These are phyloP conservation scores for Trilocha varians DNA, from an alignment of 2,888 invertebrate genomes.

Conservation along the genomic window DNA sequence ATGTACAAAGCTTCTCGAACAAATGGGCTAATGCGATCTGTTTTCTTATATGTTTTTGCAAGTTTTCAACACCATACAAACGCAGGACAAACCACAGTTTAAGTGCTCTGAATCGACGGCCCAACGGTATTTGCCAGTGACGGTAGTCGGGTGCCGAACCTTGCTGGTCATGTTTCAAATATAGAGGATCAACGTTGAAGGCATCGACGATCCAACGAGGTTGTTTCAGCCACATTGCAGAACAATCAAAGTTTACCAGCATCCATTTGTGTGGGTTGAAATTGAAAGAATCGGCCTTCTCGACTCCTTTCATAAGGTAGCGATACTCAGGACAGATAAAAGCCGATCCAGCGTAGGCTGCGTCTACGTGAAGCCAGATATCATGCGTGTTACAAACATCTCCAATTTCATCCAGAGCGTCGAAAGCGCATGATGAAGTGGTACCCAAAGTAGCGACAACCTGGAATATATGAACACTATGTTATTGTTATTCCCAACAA, in stretches of 20 bases:
- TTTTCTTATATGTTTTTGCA: constrained; percentile 89
- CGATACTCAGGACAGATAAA: constrained; percentile 98
- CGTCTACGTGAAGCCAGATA: constrained; percentile 97
- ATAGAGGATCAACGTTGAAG: constrained; percentile 97
- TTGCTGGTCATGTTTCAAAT: constrained; percentile 94
- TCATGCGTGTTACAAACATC: constrained; percentile 84
- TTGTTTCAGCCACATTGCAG: constrained; percentile 96
- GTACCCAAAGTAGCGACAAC: constrained; percentile 93
- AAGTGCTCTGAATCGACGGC: constrained; percentile 91
- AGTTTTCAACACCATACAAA: constrained; percentile 88
- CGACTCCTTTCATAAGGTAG: constrained; percentile 88
- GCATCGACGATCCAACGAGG: constrained; percentile 93
- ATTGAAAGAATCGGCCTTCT: constrained; percentile 96
- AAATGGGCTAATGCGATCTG: constrained; percentile 90
- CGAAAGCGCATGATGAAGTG: constrained; percentile 96
- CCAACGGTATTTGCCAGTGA: constrained; percentile 98
- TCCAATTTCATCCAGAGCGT: constrained; percentile 90
- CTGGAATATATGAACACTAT: too few species aligned
- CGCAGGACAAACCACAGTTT: constrained; percentile 97
- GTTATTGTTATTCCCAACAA: too few species aligned
- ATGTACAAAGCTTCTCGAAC: constrained; percentile 84
- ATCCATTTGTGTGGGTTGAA: constrained; percentile 99
- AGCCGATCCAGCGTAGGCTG: constrained; percentile 96
- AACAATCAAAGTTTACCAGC: constrained; percentile 99
- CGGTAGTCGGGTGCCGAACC: constrained; percentile 93